Base-by-base conservation (phyloP, 2,888 invertebrate species). In the Polydrusus cervinus region DNA sequence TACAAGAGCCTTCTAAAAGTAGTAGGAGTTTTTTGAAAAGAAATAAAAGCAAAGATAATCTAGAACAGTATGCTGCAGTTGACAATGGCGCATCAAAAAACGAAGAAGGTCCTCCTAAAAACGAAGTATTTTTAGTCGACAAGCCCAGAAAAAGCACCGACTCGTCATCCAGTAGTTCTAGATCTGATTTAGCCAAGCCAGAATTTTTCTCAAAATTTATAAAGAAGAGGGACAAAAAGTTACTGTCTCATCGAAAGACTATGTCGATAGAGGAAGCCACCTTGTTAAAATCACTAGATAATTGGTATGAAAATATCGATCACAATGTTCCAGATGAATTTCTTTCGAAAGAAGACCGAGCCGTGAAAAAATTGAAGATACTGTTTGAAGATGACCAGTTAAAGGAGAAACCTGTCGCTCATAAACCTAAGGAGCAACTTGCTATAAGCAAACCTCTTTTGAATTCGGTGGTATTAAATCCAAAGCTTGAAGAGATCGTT, bases 401-500 rank as follows among this genome's bases (percentile, higher is more conserved):
- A 61, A 82, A 77, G 43, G 77, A 79, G 18, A 84, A 82, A 77
- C 87, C 85, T 0, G 77, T 82, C 5, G 84, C 85, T 13, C 83
- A 82, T 20, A 85, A 83, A 74, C 80, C 84, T 0, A 86, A 85
- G 80, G 83, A 80, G 77, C 83, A 82, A 61, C 81, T 84, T 13
- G 85, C 85, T 8, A 86, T 87, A 62, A 87, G 83, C 78, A 87
- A 85, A 75, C 86, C 86, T 0, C 79, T 86, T 1, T 61, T 86
- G 55, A 81, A 81, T 61, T 87, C 87, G 0, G 86, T 87, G 8
- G 79, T 85, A 43, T 71, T 79, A 0, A 86, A 87, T 79, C 85
- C 85, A 0, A 84, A 83, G 74, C 73, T 87, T 43, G 81, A 84
- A 53, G 79, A 82, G 65, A 84, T 86, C 9, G 81, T 82, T 6